Conservation (phyloP, 1,140 invertebrate species). For the Panonychus citri region DNA sequence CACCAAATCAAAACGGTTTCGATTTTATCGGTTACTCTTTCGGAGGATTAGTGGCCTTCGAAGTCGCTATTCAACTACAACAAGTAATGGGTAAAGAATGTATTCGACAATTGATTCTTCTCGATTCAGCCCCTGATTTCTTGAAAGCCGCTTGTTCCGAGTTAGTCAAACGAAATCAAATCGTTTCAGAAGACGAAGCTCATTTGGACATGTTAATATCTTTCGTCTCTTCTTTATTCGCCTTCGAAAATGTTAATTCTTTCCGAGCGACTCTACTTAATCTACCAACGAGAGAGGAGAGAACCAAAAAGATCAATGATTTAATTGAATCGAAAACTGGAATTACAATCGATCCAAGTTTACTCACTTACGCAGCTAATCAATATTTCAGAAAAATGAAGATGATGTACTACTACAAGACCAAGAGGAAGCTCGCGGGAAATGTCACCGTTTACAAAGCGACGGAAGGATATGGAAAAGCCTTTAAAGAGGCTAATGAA, state of each 20-base stretch:
- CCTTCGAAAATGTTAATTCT: conserved; percentile 52
- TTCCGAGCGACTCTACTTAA: conserved; percentile 31
- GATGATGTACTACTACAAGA: conserved; percentile 43
- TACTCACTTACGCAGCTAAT: conserved; percentile 36
- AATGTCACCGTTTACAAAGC: conserved; percentile 54
- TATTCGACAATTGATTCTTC: conserved; percentile 32
- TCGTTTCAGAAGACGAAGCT: conserved; percentile 23
- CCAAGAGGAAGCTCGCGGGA: conserved; percentile 36
- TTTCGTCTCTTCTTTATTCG: conserved; percentile 40
- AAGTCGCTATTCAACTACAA: conserved; percentile 68
- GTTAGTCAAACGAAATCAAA: conserved; percentile 20
- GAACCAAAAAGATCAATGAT: conserved; percentile 21
- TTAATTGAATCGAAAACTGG: conserved; percentile 20
- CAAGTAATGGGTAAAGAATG: conserved; percentile 22
- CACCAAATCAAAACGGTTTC: conserved; percentile 26
- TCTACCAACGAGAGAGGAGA: conserved; percentile 20
- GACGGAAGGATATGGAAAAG: conserved; percentile 18
- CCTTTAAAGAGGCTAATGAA: not conserved
- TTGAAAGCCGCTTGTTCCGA: conserved; percentile 1
- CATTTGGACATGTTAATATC: conserved; percentile 43
- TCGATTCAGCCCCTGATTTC: conserved; percentile 59
- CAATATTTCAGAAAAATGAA: conserved; percentile 51
- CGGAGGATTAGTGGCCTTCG: conserved; percentile 69
- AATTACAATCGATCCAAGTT: conserved; percentile 19
- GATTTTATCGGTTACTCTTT: conserved; percentile 77